Base-by-base conservation (phyloP, 2,888 invertebrate genomes). In the Cephus runcator region DNA sequence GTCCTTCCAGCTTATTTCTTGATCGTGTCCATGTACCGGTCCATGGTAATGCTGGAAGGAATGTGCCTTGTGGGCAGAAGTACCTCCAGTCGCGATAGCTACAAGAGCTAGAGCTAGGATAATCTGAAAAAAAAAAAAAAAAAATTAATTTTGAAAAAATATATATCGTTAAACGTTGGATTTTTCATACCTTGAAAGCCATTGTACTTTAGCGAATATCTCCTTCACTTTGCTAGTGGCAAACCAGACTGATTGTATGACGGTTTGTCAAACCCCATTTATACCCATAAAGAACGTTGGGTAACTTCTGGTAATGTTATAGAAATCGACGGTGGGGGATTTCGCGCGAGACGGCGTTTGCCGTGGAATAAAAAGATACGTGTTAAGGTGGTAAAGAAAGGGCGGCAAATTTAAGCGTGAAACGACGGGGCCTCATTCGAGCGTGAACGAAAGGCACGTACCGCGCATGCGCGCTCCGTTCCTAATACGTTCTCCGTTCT, bases 11-110 rank as follows among this genome's bases (percentile, higher is more conserved):
- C 79, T 74, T 1, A 84, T 76, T 79, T 81, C 78, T 34, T 81
- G 79, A 73, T 80, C 79, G 34, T 81, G 80, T 3, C 84, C 84
- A 40, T 77, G 76, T 11, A 84, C 82, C 33, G 84, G 83, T 4
- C 84, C 84, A 68, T 82, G 80, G 68, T 79, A 83, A 80, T 83
- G 82, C 77, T 83, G 83, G 68, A 79, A 81, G 15, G 83, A 84
- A 33, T 81, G 78, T 34, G 83, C 84, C 69, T 82, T 75, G 77
- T 83, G 80, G 6, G 40, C 77, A 11, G 35, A 71, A 15, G 56
- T 33, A 3, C 73, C 33, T 15, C 34, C 34, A 33, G 75, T 40
- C 4, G 79, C 33, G n/a, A 81, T 33, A 69, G 75, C 73, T 11
- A 81, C 30, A n/a, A 75, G 23, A 11, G 82, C 69, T 3, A 74